These are phyloP conservation scores for Myripristis murdjan DNA, from an alignment of 2,797 vertebrate species.

Conservation along the genomic window DNA sequence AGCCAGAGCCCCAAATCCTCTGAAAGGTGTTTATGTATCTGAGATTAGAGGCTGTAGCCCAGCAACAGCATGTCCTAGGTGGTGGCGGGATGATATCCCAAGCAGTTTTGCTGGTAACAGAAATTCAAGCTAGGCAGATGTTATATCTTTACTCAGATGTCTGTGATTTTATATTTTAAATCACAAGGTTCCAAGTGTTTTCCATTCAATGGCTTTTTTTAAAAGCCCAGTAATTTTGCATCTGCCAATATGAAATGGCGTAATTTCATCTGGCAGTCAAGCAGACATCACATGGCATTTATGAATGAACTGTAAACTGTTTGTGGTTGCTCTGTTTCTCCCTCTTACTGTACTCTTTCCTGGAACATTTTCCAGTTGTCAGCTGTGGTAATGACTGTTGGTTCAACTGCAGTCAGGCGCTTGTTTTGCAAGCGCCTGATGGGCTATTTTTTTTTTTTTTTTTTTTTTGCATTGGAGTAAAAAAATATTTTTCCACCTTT, in stretches of 20 bases:
- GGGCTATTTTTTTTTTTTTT: background rate
- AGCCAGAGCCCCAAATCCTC: background rate
- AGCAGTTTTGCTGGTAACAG: background rate
- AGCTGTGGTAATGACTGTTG: slow-evolving; percentile 11
- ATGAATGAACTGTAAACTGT: slow-evolving; percentile 15
- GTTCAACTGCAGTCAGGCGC: slow-evolving; percentile 9
- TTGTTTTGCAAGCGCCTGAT: background rate
- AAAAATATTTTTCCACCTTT: background rate
- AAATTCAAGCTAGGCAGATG: background rate
- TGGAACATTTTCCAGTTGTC: slow-evolving; percentile 14
- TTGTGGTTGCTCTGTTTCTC: slow-evolving; percentile 11
- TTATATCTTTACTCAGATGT: background rate
- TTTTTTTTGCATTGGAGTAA: background rate
- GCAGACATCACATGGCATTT: background rate
- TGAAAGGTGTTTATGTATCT: background rate
- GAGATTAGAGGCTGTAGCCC: background rate
- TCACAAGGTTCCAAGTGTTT: slow-evolving; percentile 1
- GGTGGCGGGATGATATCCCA: background rate
- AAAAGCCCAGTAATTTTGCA: slow-evolving; percentile 22
- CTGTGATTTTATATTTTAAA: slow-evolving; percentile 10
- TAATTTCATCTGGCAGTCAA: slow-evolving; percentile 15
- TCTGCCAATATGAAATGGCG: background rate
- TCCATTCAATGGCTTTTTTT: background rate
- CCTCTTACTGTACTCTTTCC: slow-evolving; percentile 29
- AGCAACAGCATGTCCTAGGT: background rate